Base-by-base conservation (phyloP, 2,888 invertebrate genomes). In the Microctonus brassicae region DNA sequence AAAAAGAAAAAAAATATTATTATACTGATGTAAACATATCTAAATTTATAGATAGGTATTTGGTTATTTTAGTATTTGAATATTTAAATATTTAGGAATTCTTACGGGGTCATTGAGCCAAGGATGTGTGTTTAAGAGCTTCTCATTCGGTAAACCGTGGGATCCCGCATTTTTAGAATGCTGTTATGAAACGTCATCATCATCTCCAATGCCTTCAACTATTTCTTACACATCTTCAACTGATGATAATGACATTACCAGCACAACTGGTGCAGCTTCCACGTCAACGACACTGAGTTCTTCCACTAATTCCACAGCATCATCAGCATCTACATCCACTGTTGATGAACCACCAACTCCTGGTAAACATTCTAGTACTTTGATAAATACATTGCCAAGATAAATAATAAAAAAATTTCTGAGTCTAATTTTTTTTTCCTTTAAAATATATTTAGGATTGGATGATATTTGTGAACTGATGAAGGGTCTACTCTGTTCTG, bases 401-500 rank as follows among this genome's bases (percentile, higher is more conserved):
- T 52, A n/a, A n/a, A n/a, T n/a, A n/a, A n/a, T n/a, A n/a, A n/a
- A n/a, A n/a, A n/a, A n/a, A n/a, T n/a, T n/a, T n/a, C n/a, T n/a
- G n/a, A n/a, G n/a, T n/a, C n/a, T n/a, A 20, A 13, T 61, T 62
- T 64, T 63, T 70, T 70, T 33, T 61, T 10, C 26, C 1, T 57
- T 13, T 57, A 10, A 13, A 10, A 26, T 47, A 2, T 26, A 60
- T 58, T n/a, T 29, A 85, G 85, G 74, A 20, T 11, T 83, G 61
- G 87, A 85, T 36, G 88, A 90, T 77, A 83, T 90, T 52, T 90
- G 90, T 76, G 81, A 87, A 53, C 76, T 88, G 47, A 89, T 90
- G 83, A 87, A 88, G 82, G 89, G 89, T n/a, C 85, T 89, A 80
- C 87, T 94, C 13, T 96, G 95, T 84, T 93, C 94, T 0, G 95